Percentiles rank a stretch among this genome's conserved stretches.
Evolutionary conservation across 1,140 invertebrate genomes (phyloP).

Genomic region (Lethrus apterus): DNA sequence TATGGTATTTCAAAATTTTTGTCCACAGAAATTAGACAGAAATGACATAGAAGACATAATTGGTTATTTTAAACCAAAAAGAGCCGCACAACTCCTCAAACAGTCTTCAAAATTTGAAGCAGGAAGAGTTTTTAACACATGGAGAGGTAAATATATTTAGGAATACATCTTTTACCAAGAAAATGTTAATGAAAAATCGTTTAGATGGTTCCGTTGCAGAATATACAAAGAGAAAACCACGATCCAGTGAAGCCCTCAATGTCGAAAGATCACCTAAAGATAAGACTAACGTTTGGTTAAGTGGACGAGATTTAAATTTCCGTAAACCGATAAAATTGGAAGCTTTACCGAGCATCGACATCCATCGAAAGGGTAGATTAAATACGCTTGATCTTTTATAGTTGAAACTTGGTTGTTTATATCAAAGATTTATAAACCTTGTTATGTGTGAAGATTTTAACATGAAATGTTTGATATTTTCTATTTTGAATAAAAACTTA

Average conservation of each 20-base stretch:
- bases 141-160: slow-evolving; percentile 39
- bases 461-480: slow-evolving; percentile 4
- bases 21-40: slow-evolving; percentile 49
- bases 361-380: neutral
- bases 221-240: slow-evolving; percentile 5
- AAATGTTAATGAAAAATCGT: neutral
- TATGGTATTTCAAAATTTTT: neutral
- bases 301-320: slow-evolving; percentile 4
- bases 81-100: slow-evolving; percentile 52
- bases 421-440: neutral
- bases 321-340: slow-evolving; percentile 13
- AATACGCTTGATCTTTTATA: slow-evolving; percentile 3
- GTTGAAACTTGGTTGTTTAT: neutral
- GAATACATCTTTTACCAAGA: neutral
- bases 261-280: neutral
- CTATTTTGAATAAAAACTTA: neutral
- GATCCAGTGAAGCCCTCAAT: slow-evolving; percentile 2
- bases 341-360: slow-evolving; percentile 5
- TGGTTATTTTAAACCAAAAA: slow-evolving; percentile 63
- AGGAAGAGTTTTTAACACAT: slow-evolving; percentile 45
- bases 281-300: too few relatives aligned
- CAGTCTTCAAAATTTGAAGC: slow-evolving; percentile 43
- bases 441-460: neutral
- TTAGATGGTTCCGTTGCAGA: slow-evolving; percentile 14
- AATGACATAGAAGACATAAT: slow-evolving; percentile 56